Evolutionary conservation across 2,888 invertebrate genomes (phyloP).

Genomic region (Anoplius nigerrimus): DNA sequence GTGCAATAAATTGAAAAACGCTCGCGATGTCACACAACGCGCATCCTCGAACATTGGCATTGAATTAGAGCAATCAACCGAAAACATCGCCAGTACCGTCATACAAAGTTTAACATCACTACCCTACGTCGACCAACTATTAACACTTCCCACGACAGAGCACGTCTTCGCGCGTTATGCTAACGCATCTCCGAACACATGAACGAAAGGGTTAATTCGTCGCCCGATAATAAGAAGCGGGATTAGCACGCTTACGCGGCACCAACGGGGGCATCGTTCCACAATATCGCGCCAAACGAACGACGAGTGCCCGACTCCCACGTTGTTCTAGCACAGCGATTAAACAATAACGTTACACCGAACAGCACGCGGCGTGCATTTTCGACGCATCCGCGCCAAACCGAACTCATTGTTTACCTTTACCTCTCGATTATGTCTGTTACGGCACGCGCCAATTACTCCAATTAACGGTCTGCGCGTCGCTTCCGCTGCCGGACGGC

Average conservation of each 20-base stretch:
- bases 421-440: constrained; percentile 31
- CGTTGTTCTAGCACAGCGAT: neutral
- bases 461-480: neutral
- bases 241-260: neutral
- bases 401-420: constrained; percentile 51
- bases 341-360: constrained; percentile 7
- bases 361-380: constrained; percentile 43
- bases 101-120: too few species aligned
- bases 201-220: constrained; percentile 31
- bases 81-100: too few species aligned
- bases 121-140: too few species aligned
- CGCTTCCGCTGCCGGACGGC: neutral
- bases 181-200: constrained; percentile 12
- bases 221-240: constrained; percentile 17
- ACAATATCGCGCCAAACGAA: too few species aligned
- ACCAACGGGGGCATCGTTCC: too few species aligned
- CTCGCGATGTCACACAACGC: too few species aligned
- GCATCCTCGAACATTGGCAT: too few species aligned
- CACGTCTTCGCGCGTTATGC: neutral
- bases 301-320: neutral
- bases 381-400: constrained; percentile 43
- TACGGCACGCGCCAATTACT: constrained; percentile 13
- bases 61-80: too few species aligned
- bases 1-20: too few species aligned
- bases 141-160: neutral